phyloP scores from a whole-genome alignment of 2,797 vertebrate species.

The Tolypeutes matacus region DNA sequence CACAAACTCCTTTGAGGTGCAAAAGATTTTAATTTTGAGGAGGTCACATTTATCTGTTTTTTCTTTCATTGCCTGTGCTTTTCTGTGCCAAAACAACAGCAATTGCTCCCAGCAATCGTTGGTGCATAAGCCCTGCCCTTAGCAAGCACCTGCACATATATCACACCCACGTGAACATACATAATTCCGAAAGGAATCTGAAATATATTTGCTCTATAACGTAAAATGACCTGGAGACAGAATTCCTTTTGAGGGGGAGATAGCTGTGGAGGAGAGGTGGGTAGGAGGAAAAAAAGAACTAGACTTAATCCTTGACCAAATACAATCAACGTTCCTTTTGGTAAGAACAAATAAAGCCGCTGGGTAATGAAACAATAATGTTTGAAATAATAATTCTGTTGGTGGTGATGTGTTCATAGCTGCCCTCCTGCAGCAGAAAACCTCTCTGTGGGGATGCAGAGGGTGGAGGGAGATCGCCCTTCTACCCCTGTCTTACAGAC shows the following conservation, averaged over 20 bases:
- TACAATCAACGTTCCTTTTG: background rate
- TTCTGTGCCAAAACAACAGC: too few species aligned
- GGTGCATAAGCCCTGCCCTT: constrained; percentile 3
- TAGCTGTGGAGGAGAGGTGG: too few species aligned
- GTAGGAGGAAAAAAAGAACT: background rate
- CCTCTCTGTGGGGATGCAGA: constrained; percentile 24
- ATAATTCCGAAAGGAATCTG: background rate
- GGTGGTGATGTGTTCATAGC: constrained; percentile 57
- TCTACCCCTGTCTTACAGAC: background rate
- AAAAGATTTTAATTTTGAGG: too few species aligned
- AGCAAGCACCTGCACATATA: background rate
- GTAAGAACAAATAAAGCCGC: background rate
- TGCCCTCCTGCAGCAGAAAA: constrained; percentile 71
- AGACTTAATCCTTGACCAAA: constrained; percentile 49
- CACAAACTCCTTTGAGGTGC: too few species aligned
- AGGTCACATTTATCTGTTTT: too few species aligned
- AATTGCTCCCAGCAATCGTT: background rate
- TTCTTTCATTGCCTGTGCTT: too few species aligned
- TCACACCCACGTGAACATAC: background rate
- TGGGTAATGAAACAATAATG: constrained; percentile 53
- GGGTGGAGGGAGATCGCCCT: background rate
- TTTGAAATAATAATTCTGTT: background rate
- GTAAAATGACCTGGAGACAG: background rate
- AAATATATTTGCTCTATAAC: too few species aligned
- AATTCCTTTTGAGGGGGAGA: background rate